These are phyloP conservation scores for Leptocoma aspasia DNA, from an alignment of 2,113 vertebrate species.

Conservation along the genomic window DNA sequence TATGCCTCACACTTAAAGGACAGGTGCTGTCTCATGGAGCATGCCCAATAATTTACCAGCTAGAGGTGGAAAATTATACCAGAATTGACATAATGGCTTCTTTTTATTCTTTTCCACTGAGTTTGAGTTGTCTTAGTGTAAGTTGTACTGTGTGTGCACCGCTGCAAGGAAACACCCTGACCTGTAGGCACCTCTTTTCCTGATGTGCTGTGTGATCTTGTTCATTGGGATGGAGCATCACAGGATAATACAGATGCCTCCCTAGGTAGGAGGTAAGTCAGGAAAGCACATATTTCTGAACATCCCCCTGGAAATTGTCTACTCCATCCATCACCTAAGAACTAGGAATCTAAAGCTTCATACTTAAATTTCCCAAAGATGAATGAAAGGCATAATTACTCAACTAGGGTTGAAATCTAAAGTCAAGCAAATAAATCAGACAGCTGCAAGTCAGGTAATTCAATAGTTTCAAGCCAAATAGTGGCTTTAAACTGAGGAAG, in stretches of 20 bases:
- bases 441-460: not conserved
- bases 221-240: not conserved
- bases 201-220: not conserved
- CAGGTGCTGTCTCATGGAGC: not conserved
- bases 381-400: not conserved
- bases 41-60: not conserved
- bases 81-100: not conserved
- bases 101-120: not conserved
- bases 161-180: not conserved
- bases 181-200: not conserved
- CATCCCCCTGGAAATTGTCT: not conserved
- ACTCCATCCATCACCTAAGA: not conserved
- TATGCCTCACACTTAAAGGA: not conserved
- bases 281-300: not conserved
- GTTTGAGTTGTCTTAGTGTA: not conserved
- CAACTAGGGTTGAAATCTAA: not conserved
- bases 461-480: not conserved
- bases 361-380: not conserved
- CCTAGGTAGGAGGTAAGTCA: not conserved
- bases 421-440: not conserved
- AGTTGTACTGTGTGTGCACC: not conserved
- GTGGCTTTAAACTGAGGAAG: not conserved
- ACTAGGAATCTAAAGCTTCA: not conserved
- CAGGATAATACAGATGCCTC: not conserved
- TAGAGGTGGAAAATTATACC: not conserved